Base-by-base conservation (phyloP, 2,888 invertebrate species). In the Luperina nickerlii region DNA sequence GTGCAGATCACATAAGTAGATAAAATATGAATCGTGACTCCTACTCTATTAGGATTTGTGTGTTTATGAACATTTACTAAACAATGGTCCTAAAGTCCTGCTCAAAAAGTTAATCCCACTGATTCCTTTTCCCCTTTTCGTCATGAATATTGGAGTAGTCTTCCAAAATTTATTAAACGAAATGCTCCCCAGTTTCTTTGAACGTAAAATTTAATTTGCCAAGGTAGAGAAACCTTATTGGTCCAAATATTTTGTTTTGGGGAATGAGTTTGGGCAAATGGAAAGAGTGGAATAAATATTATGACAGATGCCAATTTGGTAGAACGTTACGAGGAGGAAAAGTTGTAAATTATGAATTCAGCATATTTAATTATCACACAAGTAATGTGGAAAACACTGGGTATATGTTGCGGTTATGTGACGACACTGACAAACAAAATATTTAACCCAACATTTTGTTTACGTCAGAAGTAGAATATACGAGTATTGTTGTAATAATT, bases 121-220 rank as follows among this genome's bases (percentile, higher is more conserved):
- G 90, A 91, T 90, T 91, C 87, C 66, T 81, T 88, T 90, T 90
- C 85, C 88, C 89, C 87, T 89, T 90, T 82, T 78, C 85, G 80
- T 85, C 89, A 90, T 91, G 89, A 92, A 92, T 92, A 91, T 90
- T 92, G 88, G 88, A 92, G 90, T 85, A 88, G 89, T 86, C 90
- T 88, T 91, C 88, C 90, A 91, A 91, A 90, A 91, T 88, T 74
- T 90, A 91, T 90, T 91, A 90, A 91, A 90, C 89, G 89, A 89
- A 91, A 90, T 89, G 86, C 87, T 87, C 79, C 88, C 84, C 88
- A 84, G 87, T 85, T 89, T 85, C 90, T 90, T 90, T 89, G 89
- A 89, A 91, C 88, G 88, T 89, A 83, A 90, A 90, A 91, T 90
- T 90, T 89, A 90, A 92, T 92, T 92, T 90, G 79, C 75, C 68